phyloP scores from a whole-genome alignment of 2,113 vertebrate species.

The Catharus minimus region DNA sequence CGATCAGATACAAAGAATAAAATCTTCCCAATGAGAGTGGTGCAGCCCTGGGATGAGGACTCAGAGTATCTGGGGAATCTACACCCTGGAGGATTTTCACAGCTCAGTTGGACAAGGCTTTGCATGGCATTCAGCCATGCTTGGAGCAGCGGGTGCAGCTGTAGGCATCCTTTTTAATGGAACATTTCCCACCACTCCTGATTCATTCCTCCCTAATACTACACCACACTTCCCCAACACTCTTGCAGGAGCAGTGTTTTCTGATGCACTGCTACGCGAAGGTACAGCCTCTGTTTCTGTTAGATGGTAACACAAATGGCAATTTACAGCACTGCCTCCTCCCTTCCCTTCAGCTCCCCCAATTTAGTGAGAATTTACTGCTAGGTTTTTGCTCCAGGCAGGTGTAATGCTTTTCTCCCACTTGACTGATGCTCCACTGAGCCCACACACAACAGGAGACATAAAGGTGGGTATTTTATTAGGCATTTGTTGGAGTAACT shows the following conservation, averaged over 20 bases:
- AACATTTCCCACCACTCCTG: background rate
- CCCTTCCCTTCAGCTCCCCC: background rate
- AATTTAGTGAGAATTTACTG: background rate
- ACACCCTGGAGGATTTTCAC: background rate
- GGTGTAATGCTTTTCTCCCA: background rate
- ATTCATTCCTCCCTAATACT: background rate
- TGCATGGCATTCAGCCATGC: background rate
- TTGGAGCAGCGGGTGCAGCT: background rate
- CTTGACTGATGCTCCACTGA: background rate
- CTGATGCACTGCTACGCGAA: background rate
- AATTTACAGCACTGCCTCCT: background rate
- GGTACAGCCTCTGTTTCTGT: background rate
- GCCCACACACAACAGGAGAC: background rate
- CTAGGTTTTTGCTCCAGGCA: background rate
- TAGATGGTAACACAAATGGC: background rate
- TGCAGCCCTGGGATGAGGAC: background rate
- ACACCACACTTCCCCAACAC: rapidly evolving
- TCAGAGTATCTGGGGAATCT: background rate
- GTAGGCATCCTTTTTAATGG: background rate
- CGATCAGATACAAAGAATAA: background rate
- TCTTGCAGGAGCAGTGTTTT: background rate
- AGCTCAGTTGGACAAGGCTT: background rate
- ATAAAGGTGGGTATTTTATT: background rate
- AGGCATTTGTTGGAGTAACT: background rate
- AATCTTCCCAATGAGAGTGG: background rate